Percentiles rank a stretch among this genome's conserved stretches.
Evolutionary conservation across 2,113 vertebrate species (phyloP).

Genomic region (Podilymbus podiceps): DNA sequence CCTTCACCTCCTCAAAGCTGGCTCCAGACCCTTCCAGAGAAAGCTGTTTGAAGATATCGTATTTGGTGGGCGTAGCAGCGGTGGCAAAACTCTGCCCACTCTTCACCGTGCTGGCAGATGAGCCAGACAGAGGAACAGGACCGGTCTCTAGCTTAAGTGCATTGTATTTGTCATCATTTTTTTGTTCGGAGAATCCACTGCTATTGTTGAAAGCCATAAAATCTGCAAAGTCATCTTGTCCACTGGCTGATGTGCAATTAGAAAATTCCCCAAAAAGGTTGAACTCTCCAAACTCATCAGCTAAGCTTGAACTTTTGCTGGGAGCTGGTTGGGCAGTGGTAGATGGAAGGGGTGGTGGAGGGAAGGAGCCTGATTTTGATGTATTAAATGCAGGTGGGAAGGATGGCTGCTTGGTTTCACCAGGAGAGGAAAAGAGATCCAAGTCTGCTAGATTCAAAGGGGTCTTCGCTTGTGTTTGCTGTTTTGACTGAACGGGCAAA

Average conservation of each 20-base stretch:
- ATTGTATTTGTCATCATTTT: constrained; percentile 64
- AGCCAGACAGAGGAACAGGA: constrained; percentile 48
- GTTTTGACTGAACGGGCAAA: constrained; percentile 81
- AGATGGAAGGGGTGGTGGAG: constrained; percentile 12
- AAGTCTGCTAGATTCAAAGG: constrained; percentile 90
- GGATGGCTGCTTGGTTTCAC: constrained; percentile 62
- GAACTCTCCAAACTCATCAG: constrained; percentile 94
- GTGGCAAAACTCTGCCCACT: constrained; percentile 62
- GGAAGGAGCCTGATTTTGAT: constrained; percentile 53
- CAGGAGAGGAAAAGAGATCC: constrained; percentile 86
- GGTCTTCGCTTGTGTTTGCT: constrained; percentile 81
- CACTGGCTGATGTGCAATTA: constrained; percentile 51
- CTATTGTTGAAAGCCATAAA: constrained; percentile 93
- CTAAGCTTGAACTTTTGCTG: constrained; percentile 70
- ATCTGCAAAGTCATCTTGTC: constrained; percentile 95
- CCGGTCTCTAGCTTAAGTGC: constrained; percentile 61
- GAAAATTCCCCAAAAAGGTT: constrained; percentile 88
- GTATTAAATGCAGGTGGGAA: constrained; percentile 64
- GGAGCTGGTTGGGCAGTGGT: constrained; percentile 56
- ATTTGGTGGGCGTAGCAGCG: constrained; percentile 73
- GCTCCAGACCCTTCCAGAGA: constrained; percentile 82
- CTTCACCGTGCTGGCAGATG: constrained; percentile 32
- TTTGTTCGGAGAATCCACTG: constrained; percentile 72
- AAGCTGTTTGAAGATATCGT: constrained; percentile 91
- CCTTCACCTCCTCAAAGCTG: constrained; percentile 84